Evolutionary conservation across 2,113 vertebrate genomes (phyloP).

Genomic region (Dicentrarchus labrax): DNA sequence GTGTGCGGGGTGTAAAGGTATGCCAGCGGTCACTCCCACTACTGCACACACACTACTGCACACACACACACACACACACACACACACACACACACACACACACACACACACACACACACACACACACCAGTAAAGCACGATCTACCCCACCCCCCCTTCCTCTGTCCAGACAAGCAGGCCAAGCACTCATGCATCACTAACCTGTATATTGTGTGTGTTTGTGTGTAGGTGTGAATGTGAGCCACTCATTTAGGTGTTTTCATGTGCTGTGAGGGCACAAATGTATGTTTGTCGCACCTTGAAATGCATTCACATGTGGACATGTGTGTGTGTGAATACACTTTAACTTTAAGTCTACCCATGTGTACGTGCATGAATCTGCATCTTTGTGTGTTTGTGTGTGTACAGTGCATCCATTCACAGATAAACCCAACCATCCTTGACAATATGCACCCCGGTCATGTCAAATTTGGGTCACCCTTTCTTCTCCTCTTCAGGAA

Average conservation of each 20-base stretch:
- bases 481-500: slow-evolving; percentile 60
- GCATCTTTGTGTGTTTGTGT: slow-evolving; percentile 7
- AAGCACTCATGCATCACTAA: slow-evolving; percentile 75
- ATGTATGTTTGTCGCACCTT: background rate
- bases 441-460: slow-evolving; percentile 54
- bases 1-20: slow-evolving; percentile 74
- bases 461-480: slow-evolving; percentile 79
- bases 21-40: slow-evolving; percentile 74
- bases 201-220: slow-evolving; percentile 61
- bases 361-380: background rate
- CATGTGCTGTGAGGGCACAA: background rate
- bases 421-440: slow-evolving; percentile 43
- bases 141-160: slow-evolving; percentile 56
- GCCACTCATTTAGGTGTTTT: slow-evolving; percentile 17
- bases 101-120: slow-evolving; percentile 37
- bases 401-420: slow-evolving; percentile 61
- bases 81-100: slow-evolving; percentile 45
- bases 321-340: background rate
- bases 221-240: slow-evolving; percentile 35
- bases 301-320: slow-evolving; percentile 17
- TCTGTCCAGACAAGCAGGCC: slow-evolving; percentile 65
- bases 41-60: slow-evolving; percentile 27
- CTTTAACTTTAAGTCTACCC: background rate
- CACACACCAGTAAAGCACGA: slow-evolving; percentile 31
- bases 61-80: slow-evolving; percentile 45